A percentile compares a stretch with the other conserved stretches of the same genome.
Conservation (phyloP, 2,888 invertebrate species). For the Hedya salicella region DNA sequence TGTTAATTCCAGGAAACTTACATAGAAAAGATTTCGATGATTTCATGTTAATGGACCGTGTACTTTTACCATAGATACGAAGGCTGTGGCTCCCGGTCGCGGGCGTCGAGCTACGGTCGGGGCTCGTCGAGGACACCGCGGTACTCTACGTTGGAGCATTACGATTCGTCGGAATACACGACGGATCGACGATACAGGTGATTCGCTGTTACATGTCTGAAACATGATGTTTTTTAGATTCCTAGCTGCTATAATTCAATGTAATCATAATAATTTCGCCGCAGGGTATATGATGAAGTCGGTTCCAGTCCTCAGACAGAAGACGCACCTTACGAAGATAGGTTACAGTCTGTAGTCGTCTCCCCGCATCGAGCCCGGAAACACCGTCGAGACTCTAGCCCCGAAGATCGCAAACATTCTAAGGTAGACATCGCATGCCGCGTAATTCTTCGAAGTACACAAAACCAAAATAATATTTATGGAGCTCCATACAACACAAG, state of each 20-base stretch:
- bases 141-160: constrained; percentile 73
- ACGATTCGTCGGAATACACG: constrained; percentile 79
- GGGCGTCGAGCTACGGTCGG: constrained; percentile 76
- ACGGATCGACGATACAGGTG: constrained; percentile 81
- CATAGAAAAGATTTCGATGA: too few relatives aligned
- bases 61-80: constrained; percentile 62
- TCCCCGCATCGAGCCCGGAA: constrained; percentile 76
- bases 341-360: constrained; percentile 84
- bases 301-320: constrained; percentile 89
- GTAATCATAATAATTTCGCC: constrained; percentile 25
- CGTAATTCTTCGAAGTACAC: background rate
- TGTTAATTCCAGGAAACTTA: too few relatives aligned
- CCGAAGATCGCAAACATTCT: constrained; percentile 85
- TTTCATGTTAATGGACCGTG: background rate
- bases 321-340: constrained; percentile 82
- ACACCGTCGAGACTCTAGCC: constrained; percentile 88
- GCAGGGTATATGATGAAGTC: constrained; percentile 78
- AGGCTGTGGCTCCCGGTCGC: constrained; percentile 77
- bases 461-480: too few relatives aligned
- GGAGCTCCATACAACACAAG: too few relatives aligned
- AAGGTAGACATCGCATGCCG: constrained; percentile 57
- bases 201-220: background rate
- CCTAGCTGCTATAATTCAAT: too few relatives aligned
- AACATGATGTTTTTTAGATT: too few relatives aligned
- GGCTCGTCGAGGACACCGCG: constrained; percentile 74